These are phyloP conservation scores for Ceratina japonica DNA, from an alignment of 1,140 invertebrate species.

Conservation along the genomic window DNA sequence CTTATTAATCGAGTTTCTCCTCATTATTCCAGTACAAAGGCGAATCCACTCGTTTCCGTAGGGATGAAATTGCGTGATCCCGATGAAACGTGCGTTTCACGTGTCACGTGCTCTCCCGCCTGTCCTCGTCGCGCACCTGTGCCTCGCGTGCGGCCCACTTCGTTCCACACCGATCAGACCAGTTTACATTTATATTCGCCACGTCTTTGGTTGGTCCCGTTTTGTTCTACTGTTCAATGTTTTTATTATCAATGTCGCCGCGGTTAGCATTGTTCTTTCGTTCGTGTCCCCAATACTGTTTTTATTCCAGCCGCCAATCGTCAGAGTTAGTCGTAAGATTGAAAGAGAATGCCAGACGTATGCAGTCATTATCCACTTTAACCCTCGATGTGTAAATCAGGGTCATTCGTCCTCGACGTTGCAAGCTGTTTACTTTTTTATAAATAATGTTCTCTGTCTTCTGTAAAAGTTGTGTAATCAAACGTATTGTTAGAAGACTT, in stretches of 20 bases:
- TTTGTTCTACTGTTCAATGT: not conserved
- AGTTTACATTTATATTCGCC: not conserved
- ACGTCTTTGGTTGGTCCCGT: not conserved
- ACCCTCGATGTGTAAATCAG: no score
- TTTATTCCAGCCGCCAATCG: not conserved
- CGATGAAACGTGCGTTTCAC: conserved; percentile 30
- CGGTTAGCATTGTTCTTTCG: not conserved
- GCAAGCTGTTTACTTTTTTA: no score
- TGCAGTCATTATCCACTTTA: no score
- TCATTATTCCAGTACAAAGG: not conserved
- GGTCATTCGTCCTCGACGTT: no score
- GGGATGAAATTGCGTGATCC: conserved; percentile 26
- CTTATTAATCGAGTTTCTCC: not conserved
- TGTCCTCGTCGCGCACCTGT: conserved; percentile 23
- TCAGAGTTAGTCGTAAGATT: no score
- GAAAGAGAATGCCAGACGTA: no score
- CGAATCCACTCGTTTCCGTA: not conserved
- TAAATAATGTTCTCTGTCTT: no score
- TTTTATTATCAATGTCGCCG: not conserved
- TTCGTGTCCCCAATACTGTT: not conserved
- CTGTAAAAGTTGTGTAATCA: no score
- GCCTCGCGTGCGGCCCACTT: conserved; percentile 35
- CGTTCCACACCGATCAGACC: not conserved
- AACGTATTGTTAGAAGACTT: no score
- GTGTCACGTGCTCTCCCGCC: conserved; percentile 35